Evolutionary conservation across 2,113 vertebrate genomes (phyloP).

Genomic region (Alexandromys fortis): DNA sequence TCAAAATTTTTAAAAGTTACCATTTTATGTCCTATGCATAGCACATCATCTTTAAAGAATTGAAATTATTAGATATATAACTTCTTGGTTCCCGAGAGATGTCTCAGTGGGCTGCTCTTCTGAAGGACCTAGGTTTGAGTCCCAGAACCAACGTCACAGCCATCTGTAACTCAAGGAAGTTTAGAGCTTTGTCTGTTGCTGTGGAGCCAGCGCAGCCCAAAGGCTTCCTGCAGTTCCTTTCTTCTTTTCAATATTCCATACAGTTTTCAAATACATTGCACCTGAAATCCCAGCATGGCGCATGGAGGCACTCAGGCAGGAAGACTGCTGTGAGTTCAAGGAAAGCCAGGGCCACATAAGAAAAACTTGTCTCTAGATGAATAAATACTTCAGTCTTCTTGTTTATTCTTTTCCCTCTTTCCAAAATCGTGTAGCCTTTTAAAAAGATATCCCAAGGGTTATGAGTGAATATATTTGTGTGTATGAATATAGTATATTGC

Average conservation of each 20-base stretch:
- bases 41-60: slow-evolving; percentile 16
- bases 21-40: background rate
- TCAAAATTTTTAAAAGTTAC: background rate
- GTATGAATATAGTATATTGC: background rate
- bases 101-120: background rate
- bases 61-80: slow-evolving; percentile 20
- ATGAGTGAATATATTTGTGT: background rate
- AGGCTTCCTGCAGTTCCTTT: background rate
- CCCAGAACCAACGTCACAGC: background rate
- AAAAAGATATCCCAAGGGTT: background rate
- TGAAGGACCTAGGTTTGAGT: background rate
- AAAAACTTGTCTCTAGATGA: background rate
- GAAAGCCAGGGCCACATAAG: background rate
- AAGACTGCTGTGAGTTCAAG: background rate
- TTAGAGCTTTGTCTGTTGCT: background rate
- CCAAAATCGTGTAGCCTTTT: background rate
- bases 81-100: background rate
- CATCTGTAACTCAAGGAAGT: background rate
- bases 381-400: too few relatives aligned
- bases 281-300: background rate
- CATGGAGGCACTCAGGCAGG: background rate
- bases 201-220: background rate
- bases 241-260: background rate
- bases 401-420: background rate
- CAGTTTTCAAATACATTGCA: background rate